phyloP scores from a whole-genome alignment of 2,113 vertebrate genomes.

The Salvelinus namaycush region DNA sequence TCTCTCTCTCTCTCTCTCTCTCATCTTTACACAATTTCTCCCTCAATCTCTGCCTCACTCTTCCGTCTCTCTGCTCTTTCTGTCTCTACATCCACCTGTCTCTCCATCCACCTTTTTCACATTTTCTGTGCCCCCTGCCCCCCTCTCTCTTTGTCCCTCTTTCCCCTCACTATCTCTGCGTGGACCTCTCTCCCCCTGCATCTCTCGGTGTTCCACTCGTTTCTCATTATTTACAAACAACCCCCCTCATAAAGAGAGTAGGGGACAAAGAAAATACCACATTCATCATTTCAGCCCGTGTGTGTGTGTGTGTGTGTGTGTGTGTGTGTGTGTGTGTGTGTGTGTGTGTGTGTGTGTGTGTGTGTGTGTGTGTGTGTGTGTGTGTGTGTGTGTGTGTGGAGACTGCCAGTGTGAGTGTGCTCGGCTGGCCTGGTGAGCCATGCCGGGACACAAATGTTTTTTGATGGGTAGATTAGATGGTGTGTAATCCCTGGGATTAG shows the following conservation, averaged over 20 bases:
- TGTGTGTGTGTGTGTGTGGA: not conserved
- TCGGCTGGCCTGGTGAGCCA: conserved; percentile 51
- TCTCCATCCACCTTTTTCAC: not conserved
- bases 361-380: not conserved
- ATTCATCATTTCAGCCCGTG: conserved; percentile 5
- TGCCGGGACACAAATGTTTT: conserved; percentile 56
- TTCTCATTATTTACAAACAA: conserved; percentile 18
- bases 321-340: not conserved
- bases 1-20: no score
- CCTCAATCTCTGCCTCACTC: not conserved
- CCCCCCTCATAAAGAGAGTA: not conserved
- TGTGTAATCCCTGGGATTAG: conserved; percentile 67
- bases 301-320: not conserved
- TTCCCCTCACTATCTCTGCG: not conserved
- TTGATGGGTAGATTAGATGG: conserved; percentile 59
- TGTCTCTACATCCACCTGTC: not conserved
- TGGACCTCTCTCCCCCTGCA: not conserved
- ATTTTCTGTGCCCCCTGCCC: not conserved
- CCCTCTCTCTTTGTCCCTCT: not conserved
- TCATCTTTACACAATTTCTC: not conserved
- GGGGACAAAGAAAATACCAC: conserved; percentile 10
- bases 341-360: not conserved
- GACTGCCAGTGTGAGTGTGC: not conserved
- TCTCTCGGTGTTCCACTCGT: not conserved
- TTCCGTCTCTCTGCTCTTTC: not conserved